Base-by-base conservation (phyloP, 2,888 invertebrate genomes). In the Ennomos fuscantarius region DNA sequence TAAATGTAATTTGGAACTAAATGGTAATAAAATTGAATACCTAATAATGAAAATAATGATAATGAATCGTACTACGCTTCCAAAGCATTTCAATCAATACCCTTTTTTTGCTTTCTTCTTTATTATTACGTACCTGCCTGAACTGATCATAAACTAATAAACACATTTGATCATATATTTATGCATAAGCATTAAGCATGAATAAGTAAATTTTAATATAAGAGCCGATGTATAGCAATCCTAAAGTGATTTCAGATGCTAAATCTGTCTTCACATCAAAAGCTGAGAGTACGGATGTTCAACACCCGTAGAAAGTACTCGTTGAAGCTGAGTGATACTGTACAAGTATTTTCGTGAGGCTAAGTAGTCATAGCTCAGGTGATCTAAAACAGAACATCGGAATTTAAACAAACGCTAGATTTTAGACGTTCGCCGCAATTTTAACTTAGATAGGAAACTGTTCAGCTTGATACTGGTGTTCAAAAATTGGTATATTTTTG, bases 331-430 rank as follows among this genome's bases (percentile, higher is more conserved):
- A 59, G 44, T 59, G 58, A 59, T 53, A 12, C 35, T 49, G 58
- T 53, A 44, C 53, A 60, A 60, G 51, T 59, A 51, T 55, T 55
- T 60, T 60, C 44, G 47, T 53, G 11, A 62, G 55, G 51, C 55
- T 52, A 52, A 63, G 54, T 56, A 54, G 32, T 55, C 6, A 47
- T 63, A 57, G 35, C 54, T 39, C 55, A 58, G 50, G 53, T 62
- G 56, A 63, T 49, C 54, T 40, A 46, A 60, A 57, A 35, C 60
- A 63, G 63, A 60, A 13, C 55, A 15, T 34, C 15, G 50, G 48
- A 49, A 41, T 56, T 45, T 48, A 50, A 49, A 57, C 51, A 57
- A 60, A 57, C 24, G 24, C 3, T 40, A 12, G 12, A 37, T 39
- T 43, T 39, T 37, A 46, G 15, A 44, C 35, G 15, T 32, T 37